Evolutionary conservation across 2,888 invertebrate species (phyloP), one percentile per base, ranked within the genome.

Genomic region (Pammene fasciana): DNA sequence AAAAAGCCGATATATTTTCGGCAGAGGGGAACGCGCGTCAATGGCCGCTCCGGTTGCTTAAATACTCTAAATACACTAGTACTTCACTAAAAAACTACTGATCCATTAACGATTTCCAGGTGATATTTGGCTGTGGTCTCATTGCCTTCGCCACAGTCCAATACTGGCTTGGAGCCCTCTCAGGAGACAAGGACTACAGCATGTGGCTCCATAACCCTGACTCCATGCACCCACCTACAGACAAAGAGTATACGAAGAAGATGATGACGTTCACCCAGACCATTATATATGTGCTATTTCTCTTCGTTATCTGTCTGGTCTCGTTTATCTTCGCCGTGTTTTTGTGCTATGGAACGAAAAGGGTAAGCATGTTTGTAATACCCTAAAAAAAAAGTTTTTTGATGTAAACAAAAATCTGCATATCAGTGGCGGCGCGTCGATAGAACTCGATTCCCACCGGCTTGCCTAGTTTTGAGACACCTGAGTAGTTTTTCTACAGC

Each of bases 281-380:
- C 36, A 46, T 45, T 13, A 14, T 57, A 16, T 34, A n/a, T 1
- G 18, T 68, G 7, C 13, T 41, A 7, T 11, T 36, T 18, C 18
- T 64, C 5, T 68, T 52, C 14, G 0, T 75, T 10, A 43, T 66
- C 55, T 59, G 43, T 16, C n/a, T 71, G 10, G 41, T 71, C 0
- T 48, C 67, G 16, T 68, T 74, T 38, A 59, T 70, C n/a, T 75
- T 75, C 43, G 46, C 71, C 8, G 68, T 71, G 3, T 60, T 73
- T 36, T 70, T 74, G 9, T 70, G 72, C 54, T 60, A 73, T 34
- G 75, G 75, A 9, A 41, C 72, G 0, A 57, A 48, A n/a, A 73
- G 72, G 71, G 75, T 71, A 38, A 41, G 14, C 26, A 26, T 45
- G 38, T 38, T 9, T 9, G 7, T 0, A 38, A 2, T 6, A 43